Evolutionary conservation across 2,888 invertebrate species (phyloP).

Genomic region (Drosophila ustulata): DNA sequence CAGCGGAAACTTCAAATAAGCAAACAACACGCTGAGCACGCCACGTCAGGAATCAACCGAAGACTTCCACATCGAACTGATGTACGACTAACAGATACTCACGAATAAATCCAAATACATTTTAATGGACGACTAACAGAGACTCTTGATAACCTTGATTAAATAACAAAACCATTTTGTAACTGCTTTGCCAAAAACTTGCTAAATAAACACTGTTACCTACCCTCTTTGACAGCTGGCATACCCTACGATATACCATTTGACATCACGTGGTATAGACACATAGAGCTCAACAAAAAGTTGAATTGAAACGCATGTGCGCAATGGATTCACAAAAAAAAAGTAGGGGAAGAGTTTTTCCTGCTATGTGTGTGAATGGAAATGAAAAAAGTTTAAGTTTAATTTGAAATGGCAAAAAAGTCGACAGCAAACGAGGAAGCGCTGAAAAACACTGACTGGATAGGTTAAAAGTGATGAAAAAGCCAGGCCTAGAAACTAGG

Average conservation of each 20-base stretch:
- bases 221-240: neutral
- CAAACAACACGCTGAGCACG: slow-evolving; percentile 66
- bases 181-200: neutral
- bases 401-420: slow-evolving; percentile 76
- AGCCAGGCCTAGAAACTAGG: slow-evolving; percentile 25
- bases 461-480: slow-evolving; percentile 58
- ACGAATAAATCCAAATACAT: neutral
- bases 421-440: slow-evolving; percentile 49
- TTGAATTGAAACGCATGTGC: slow-evolving; percentile 78
- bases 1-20: slow-evolving; percentile 64
- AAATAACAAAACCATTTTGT: too few relatives aligned
- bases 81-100: slow-evolving; percentile 9
- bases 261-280: neutral
- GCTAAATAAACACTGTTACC: too few relatives aligned
- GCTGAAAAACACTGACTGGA: slow-evolving; percentile 21
- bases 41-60: slow-evolving; percentile 63
- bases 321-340: slow-evolving; percentile 55
- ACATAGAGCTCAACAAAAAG: slow-evolving; percentile 45
- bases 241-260: slow-evolving; percentile 1
- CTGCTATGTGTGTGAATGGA: slow-evolving; percentile 68
- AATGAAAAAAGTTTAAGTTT: slow-evolving; percentile 79
- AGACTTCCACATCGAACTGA: neutral
- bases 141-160: slow-evolving; percentile 8
- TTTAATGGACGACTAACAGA: neutral
- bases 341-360: slow-evolving; percentile 48